phyloP scores from a whole-genome alignment of 2,888 invertebrate genomes.

The Melinaea menophilus region DNA sequence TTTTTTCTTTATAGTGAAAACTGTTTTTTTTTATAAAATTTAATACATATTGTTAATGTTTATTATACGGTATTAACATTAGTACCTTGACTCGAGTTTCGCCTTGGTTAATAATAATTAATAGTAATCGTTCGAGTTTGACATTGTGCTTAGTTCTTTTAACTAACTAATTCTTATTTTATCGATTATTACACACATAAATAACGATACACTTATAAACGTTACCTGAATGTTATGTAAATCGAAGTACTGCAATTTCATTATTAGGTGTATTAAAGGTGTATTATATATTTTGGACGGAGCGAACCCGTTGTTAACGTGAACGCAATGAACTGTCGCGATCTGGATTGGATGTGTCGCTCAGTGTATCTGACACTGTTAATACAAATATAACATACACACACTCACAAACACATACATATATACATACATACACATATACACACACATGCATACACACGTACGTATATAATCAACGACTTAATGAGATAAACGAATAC shows the following conservation, averaged over 20 bases:
- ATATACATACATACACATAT: too few relatives aligned
- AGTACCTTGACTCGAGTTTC: slow-evolving; percentile 15
- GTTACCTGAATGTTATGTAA: slow-evolving; percentile 11
- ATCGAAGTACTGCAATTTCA: too few relatives aligned
- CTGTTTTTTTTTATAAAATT: too few relatives aligned
- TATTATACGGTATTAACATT: not conserved
- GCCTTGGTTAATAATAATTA: slow-evolving; percentile 3
- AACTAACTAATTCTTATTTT: not conserved
- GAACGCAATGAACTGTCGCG: slow-evolving; percentile 5
- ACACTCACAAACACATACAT: too few relatives aligned
- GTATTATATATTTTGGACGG: not conserved
- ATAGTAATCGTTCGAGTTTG: slow-evolving; percentile 10
- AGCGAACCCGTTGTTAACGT: slow-evolving; percentile 5
- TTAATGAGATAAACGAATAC: too few relatives aligned
- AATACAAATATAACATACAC: too few relatives aligned
- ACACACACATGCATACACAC: too few relatives aligned
- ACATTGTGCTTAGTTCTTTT: slow-evolving; percentile 10
- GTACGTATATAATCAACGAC: too few relatives aligned
- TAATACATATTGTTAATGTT: too few relatives aligned
- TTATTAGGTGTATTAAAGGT: too few relatives aligned
- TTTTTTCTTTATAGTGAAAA: too few relatives aligned
- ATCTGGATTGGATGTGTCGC: slow-evolving; percentile 19
- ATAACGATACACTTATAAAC: slow-evolving; percentile 11
- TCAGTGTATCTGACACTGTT: slow-evolving; percentile 2
- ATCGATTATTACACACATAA: slow-evolving; percentile 17